Conservation (phyloP, 2,888 invertebrate species). For the Danaus chrysippus region DNA sequence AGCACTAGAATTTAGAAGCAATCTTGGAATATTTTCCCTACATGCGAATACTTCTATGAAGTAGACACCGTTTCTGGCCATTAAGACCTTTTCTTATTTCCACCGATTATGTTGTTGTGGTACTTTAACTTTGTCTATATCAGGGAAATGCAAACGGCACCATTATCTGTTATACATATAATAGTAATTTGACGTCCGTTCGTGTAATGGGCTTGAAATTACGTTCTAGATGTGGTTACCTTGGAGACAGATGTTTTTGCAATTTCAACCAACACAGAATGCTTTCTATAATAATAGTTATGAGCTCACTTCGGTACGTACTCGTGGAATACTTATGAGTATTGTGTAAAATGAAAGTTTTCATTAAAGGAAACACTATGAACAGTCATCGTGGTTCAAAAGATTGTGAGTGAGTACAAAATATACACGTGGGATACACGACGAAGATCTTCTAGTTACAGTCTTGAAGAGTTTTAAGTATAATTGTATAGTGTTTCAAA, state of each 20-base stretch:
- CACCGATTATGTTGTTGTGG: constrained; percentile 2
- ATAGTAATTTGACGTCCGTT: not conserved
- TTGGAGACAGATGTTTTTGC: not conserved
- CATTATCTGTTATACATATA: constrained; percentile 3
- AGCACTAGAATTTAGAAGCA: constrained; percentile 5
- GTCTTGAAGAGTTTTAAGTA: too few relatives aligned
- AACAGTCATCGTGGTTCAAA: too few relatives aligned
- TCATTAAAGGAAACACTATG: too few relatives aligned
- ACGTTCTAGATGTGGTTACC: not conserved
- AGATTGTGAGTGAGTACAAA: too few relatives aligned
- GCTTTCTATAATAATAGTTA: not conserved
- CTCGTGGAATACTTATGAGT: too few relatives aligned
- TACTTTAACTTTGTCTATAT: not conserved
- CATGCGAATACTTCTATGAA: constrained; percentile 7
- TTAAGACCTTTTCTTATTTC: constrained; percentile 2
- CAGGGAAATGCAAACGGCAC: constrained; percentile 3
- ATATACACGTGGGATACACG: too few relatives aligned
- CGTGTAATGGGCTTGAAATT: constrained; percentile 7
- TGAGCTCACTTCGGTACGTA: constrained; percentile 1
- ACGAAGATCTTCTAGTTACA: too few relatives aligned
- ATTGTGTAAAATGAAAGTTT: too few relatives aligned
- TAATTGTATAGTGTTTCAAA: too few relatives aligned
- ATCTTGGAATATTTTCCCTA: constrained; percentile 5
- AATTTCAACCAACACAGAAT: not conserved
- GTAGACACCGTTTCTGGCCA: not conserved